phyloP scores from a whole-genome alignment of 2,797 vertebrate species.

The Phalloptychus januarius region DNA sequence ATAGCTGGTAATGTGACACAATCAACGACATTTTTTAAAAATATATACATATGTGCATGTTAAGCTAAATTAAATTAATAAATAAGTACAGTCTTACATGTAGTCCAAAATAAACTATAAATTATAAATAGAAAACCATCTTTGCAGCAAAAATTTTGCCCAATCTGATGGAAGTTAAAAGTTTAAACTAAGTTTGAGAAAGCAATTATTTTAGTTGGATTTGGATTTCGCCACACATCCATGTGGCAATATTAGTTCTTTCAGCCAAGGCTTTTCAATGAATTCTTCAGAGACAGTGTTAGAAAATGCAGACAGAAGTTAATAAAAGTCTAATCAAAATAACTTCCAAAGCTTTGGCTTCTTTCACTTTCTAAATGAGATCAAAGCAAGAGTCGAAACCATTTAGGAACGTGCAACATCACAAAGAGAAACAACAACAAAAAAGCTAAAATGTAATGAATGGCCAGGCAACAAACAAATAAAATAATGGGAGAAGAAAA shows the following conservation, averaged over 20 bases:
- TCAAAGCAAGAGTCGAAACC: constrained; percentile 81
- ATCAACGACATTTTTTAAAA: neutral
- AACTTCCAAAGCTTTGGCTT: constrained; percentile 81
- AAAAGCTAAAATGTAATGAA: constrained; percentile 73
- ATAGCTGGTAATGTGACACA: no score
- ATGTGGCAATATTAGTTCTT: constrained; percentile 46
- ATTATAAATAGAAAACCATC: neutral
- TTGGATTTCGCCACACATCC: constrained; percentile 17
- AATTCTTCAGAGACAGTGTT: constrained; percentile 76
- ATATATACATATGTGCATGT: neutral
- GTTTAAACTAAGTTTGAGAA: constrained; percentile 12
- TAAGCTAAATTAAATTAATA: neutral
- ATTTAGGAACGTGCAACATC: constrained; percentile 80
- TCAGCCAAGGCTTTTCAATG: constrained; percentile 51
- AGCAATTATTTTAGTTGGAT: constrained; percentile 7
- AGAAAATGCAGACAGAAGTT: constrained; percentile 67
- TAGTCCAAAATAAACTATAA: neutral
- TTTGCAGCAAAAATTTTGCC: neutral
- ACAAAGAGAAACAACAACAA: constrained; percentile 69
- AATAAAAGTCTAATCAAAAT: constrained; percentile 82
- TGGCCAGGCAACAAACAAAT: constrained; percentile 79
- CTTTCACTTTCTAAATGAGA: constrained; percentile 80
- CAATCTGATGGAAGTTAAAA: constrained; percentile 6
- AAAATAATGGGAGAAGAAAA: constrained; percentile 69
- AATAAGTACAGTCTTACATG: neutral